Evolutionary conservation across 2,797 vertebrate species (phyloP), one percentile per base, ranked within the genome.

Genomic region (Gallinago stenura): DNA sequence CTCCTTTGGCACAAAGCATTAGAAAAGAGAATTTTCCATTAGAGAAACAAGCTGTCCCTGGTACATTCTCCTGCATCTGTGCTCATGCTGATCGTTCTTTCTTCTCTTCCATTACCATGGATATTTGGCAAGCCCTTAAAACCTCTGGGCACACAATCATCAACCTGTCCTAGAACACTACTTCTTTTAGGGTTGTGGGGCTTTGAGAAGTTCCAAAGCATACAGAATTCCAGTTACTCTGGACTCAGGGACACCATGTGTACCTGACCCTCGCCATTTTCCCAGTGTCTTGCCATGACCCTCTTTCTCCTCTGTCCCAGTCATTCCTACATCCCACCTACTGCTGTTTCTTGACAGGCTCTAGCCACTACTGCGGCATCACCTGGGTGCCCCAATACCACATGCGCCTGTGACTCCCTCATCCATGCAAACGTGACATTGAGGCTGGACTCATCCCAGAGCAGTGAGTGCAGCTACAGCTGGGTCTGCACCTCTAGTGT

Each of bases 1-100:
- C 22, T 87, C 35, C 68, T 83, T 90, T 87, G 70, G 79, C 93
- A 91, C 48, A 78, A 90, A 95, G 53, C 71, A 83, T 93, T 60
- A 35, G 46, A 76, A 70, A 85, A 88, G 64, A 31, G 48, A 87
- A 37, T 80, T 97, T 96, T 88, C 83, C 60, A 18, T 85, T 75
- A 65, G 25, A 96, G 61, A 83, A 89, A 78, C 68, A 82, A n/a
- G 10, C 82, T 75, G 80, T 94, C 72, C 58, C 78, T 28, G 2
- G 20, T 57, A 71, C 21, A 2, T 4, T 6, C 14, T 84, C 91
- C 80, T 65, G 26, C 30, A 25, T 64, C 57, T 71, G 81, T 57
- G 43, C 54, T 79, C 39, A 15, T 31, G 54, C 33, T 60, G 66
- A 51, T 58, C n/a, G 71, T 82, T 71, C 15, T 35, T 51, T 75